Conservation (phyloP, 2,888 invertebrate genomes). For the Diarsia brunnea region DNA sequence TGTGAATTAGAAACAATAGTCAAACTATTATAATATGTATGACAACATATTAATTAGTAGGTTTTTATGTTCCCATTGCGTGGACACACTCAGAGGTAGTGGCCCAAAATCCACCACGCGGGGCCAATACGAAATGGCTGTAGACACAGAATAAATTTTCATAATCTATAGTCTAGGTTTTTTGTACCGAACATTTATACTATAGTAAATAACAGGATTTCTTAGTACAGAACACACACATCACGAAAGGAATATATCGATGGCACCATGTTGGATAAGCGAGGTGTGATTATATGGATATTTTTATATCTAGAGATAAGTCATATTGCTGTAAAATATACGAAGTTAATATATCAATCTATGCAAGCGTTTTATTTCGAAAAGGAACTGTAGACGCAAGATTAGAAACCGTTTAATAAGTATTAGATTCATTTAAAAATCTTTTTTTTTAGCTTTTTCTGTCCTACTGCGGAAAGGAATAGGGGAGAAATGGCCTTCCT, state of each 20-base stretch:
- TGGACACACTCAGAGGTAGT: background rate
- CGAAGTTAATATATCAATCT: slow-evolving; percentile 82
- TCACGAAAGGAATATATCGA: slow-evolving; percentile 70
- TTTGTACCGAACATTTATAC: background rate
- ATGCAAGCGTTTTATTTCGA: slow-evolving; percentile 68
- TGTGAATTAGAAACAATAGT: background rate
- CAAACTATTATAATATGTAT: background rate
- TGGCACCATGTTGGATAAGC: slow-evolving; percentile 71
- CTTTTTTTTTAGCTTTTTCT: no score
- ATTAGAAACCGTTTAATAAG: background rate
- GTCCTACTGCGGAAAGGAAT: no score
- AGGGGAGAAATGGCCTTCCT: no score
- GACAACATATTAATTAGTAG: background rate
- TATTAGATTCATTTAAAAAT: background rate
- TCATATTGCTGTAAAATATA: slow-evolving; percentile 87
- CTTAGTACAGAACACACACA: slow-evolving; percentile 61
- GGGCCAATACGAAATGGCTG: background rate
- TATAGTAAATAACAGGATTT: background rate
- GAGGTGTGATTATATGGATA: slow-evolving; percentile 84
- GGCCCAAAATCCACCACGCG: background rate
- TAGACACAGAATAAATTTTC: background rate
- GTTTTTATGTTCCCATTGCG: background rate
- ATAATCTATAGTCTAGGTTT: background rate
- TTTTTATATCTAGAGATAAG: slow-evolving; percentile 89
- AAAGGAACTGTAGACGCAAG: background rate